These are phyloP conservation scores for Meloe dianella DNA, from an alignment of 2,888 invertebrate species.

Conservation along the genomic window DNA sequence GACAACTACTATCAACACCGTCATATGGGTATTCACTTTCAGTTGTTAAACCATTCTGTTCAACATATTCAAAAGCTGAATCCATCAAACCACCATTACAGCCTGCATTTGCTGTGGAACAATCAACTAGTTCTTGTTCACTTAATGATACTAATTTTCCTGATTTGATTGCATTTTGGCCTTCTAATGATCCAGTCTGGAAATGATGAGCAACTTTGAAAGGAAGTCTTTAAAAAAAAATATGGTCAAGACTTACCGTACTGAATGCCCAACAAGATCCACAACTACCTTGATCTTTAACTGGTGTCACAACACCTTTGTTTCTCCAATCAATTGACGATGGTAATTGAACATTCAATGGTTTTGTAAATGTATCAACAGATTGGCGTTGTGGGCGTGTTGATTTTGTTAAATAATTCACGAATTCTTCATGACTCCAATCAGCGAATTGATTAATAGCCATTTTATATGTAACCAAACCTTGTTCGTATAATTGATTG, in stretches of 20 bases:
- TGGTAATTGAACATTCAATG: neutral
- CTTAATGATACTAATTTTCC: neutral
- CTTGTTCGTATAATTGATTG: slow-evolving; percentile 32
- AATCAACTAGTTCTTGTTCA: neutral
- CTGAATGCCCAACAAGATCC: neutral
- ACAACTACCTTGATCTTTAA: slow-evolving; percentile 2
- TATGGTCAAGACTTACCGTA: slow-evolving; percentile 45
- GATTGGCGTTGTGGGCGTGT: neutral
- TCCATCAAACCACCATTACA: neutral
- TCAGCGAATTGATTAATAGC: slow-evolving; percentile 49
- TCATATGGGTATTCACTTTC: slow-evolving; percentile 58
- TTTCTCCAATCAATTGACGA: neutral
- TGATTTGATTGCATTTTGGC: neutral
- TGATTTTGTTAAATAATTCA: neutral
- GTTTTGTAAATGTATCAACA: neutral
- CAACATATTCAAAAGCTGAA: neutral
- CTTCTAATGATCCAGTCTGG: neutral
- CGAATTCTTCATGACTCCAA: neutral
- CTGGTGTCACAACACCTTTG: neutral
- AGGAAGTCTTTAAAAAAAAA: too few relatives aligned
- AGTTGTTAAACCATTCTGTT: slow-evolving; percentile 66
- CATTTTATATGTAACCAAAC: slow-evolving; percentile 32
- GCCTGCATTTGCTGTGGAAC: neutral
- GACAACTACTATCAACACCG: neutral
- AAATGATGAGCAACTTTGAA: neutral